These are phyloP conservation scores for Pipa parva DNA, from an alignment of 2,113 vertebrate species.

Conservation along the genomic window DNA sequence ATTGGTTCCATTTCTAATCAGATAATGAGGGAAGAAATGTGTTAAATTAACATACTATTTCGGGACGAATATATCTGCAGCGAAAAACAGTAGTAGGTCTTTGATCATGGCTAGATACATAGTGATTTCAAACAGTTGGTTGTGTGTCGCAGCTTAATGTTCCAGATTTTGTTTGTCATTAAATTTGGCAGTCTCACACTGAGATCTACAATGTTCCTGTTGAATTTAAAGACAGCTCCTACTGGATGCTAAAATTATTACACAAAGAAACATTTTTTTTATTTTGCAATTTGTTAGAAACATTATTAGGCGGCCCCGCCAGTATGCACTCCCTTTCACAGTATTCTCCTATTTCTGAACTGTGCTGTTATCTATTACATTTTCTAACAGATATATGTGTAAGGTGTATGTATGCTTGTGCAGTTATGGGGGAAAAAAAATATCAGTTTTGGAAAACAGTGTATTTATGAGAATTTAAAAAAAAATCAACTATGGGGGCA, in stretches of 20 bases:
- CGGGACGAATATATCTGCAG: constrained; percentile 59
- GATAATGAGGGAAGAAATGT: constrained; percentile 62
- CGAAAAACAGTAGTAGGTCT: constrained; percentile 66
- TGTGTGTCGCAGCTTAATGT: constrained; percentile 70
- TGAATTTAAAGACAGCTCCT: constrained; percentile 65
- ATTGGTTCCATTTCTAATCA: constrained; percentile 64
- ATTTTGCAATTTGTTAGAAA: constrained; percentile 49
- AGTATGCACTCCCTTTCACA: constrained; percentile 67
- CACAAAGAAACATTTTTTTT: constrained; percentile 51
- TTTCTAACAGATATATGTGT: constrained; percentile 82
- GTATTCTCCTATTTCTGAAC: constrained; percentile 72
- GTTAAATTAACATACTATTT: constrained; percentile 62
- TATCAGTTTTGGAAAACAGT: constrained; percentile 77
- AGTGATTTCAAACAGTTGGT: constrained; percentile 70
- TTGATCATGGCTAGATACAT: constrained; percentile 71
- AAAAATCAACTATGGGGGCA: constrained; percentile 75
- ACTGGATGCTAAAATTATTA: constrained; percentile 55
- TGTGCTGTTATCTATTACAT: constrained; percentile 77
- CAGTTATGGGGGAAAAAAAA: constrained; percentile 66
- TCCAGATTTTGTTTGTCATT: constrained; percentile 73
- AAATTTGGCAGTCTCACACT: constrained; percentile 73
- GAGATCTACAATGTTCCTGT: constrained; percentile 67
- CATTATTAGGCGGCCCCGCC: constrained; percentile 52
- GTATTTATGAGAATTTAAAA: constrained; percentile 72
- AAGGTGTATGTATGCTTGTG: constrained; percentile 83